Conservation (phyloP, 2,797 vertebrate genomes). For the Pantherophis alleghaniensis region DNA sequence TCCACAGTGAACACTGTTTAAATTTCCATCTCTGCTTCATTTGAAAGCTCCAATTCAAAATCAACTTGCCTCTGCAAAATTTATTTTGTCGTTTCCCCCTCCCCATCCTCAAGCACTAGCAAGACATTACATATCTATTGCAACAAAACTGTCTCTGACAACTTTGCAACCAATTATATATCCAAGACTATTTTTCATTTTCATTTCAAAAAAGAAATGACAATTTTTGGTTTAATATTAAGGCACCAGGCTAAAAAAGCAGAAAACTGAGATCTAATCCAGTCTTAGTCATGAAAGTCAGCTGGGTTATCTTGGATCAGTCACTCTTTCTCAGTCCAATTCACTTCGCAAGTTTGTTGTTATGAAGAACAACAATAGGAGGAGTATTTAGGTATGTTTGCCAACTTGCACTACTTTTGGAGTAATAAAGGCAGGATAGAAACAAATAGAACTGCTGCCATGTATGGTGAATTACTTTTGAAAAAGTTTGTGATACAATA, state of each 20-base stretch:
- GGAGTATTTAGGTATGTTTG: background rate
- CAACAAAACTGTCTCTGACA: background rate
- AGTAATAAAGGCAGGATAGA: background rate
- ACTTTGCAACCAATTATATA: background rate
- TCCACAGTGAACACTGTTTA: background rate
- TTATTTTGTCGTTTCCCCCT: background rate
- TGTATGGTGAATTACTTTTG: background rate
- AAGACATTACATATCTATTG: background rate
- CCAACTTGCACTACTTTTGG: background rate
- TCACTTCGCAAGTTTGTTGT: background rate
- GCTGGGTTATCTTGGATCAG: background rate
- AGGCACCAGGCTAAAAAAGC: background rate
- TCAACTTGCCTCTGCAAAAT: background rate
- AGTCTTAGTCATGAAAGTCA: background rate
- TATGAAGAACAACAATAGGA: background rate
- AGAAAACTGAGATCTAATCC: background rate
- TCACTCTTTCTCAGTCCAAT: background rate
- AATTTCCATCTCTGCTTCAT: background rate
- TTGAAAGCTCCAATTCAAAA: background rate
- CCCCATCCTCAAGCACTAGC: background rate
- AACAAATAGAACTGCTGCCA: background rate
- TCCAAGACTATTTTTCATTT: background rate
- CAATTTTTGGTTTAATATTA: background rate
- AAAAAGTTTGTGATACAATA: background rate
- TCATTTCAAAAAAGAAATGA: background rate